These are phyloP conservation scores for Rhynchomys soricoides DNA, from an alignment of 2,113 vertebrate species.

Conservation along the genomic window DNA sequence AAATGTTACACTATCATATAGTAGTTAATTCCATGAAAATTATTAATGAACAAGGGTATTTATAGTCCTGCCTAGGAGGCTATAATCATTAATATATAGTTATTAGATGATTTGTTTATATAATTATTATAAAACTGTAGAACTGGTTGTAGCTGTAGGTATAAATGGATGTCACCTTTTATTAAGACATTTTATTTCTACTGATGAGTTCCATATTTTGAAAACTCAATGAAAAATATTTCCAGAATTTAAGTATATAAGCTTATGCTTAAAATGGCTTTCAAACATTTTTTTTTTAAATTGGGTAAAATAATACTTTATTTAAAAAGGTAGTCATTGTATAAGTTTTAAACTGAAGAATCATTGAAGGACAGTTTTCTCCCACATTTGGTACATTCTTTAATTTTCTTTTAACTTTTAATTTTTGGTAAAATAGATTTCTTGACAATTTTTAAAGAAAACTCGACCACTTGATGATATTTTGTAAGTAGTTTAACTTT, in stretches of 20 bases:
- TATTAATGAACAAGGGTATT: background rate
- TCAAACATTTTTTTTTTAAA: background rate
- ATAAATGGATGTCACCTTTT: background rate
- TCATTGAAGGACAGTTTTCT: background rate
- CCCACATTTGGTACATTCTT: background rate
- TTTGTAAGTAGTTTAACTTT: background rate
- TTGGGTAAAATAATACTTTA: background rate
- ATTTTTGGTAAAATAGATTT: background rate
- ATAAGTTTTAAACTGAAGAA: background rate
- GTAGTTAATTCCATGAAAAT: background rate
- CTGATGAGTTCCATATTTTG: background rate
- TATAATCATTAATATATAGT: background rate
- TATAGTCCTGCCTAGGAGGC: background rate
- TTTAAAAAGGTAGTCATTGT: background rate
- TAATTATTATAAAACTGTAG: background rate
- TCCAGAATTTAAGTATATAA: background rate
- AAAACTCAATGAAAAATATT: background rate
- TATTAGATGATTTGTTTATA: background rate
- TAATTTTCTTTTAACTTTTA: background rate
- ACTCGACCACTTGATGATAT: background rate
- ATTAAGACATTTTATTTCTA: slow-evolving; percentile 9
- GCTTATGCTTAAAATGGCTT: background rate
- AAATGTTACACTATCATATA: background rate
- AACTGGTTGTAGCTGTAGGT: background rate
- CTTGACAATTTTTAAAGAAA: background rate